Evolutionary conservation across 2,113 vertebrate genomes (phyloP).

Genomic region (Gavialis gangeticus): DNA sequence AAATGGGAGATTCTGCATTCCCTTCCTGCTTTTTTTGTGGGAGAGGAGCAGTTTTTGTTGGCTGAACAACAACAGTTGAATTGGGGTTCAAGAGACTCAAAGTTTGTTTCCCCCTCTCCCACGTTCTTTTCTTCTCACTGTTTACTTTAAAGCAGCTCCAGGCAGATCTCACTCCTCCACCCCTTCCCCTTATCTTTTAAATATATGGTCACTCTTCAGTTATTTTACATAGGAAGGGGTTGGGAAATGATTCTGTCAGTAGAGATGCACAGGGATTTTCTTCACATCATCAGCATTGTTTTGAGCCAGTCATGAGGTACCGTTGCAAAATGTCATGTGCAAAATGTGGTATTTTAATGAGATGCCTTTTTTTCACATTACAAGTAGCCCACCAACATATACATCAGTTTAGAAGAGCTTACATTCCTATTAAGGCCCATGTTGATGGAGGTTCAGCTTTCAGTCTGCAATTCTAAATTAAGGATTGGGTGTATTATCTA

Average conservation of each 20-base stretch:
- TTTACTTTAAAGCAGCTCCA: slow-evolving; percentile 21
- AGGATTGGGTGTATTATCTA: background rate
- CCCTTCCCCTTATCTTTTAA: background rate
- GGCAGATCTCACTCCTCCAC: background rate
- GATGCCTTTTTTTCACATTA: background rate
- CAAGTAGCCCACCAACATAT: background rate
- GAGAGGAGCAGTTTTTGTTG: background rate
- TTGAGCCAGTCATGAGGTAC: background rate
- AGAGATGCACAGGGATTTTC: background rate
- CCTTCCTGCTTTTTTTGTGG: background rate
- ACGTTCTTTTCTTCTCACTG: background rate
- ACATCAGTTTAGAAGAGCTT: background rate
- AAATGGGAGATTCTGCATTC: background rate
- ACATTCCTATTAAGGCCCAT: background rate
- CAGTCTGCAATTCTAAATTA: background rate
- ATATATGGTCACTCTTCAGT: background rate
- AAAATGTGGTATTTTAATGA: background rate
- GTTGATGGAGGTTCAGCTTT: background rate
- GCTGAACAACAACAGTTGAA: background rate
- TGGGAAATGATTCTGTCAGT: background rate
- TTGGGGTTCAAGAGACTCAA: background rate
- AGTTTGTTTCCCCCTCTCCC: background rate
- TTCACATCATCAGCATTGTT: background rate
- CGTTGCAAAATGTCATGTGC: background rate
- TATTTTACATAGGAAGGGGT: background rate